Conservation (phyloP, 2,113 vertebrate species). For the Coturnix japonica region DNA sequence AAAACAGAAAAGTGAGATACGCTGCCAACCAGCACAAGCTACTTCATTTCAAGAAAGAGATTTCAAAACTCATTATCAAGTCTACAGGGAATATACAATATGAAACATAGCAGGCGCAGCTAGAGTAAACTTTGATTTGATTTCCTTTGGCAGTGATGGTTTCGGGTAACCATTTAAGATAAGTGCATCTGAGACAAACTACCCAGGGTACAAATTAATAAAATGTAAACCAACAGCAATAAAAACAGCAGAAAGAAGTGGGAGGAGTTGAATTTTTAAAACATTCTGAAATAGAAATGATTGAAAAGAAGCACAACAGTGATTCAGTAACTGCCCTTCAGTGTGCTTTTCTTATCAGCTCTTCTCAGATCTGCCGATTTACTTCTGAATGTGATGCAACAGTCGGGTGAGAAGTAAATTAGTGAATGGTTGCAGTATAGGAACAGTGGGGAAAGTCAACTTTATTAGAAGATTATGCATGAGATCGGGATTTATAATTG, state of each 20-base stretch:
- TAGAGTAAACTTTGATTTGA: constrained; percentile 31
- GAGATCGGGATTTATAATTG: constrained; percentile 37
- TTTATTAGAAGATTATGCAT: constrained; percentile 46
- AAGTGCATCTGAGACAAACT: not conserved
- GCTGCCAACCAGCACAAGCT: not conserved
- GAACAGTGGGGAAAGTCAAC: constrained; percentile 25
- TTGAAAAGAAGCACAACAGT: not conserved
- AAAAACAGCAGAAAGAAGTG: not conserved
- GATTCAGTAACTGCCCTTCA: not conserved
- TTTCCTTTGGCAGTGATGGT: constrained; percentile 13
- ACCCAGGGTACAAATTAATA: not conserved
- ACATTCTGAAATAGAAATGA: not conserved
- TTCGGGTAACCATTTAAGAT: constrained; percentile 2
- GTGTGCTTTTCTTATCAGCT: not conserved
- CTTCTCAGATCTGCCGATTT: constrained; percentile 14
- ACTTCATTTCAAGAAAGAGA: constrained; percentile 12
- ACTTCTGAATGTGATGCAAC: not conserved
- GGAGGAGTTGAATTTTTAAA: not conserved
- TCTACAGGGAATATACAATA: not conserved
- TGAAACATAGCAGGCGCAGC: not conserved
- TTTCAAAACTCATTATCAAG: constrained; percentile 5
- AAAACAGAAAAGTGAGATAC: not conserved
- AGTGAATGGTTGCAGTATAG: not conserved
- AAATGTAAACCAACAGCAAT: not conserved
- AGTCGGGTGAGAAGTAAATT: constrained; percentile 58